A percentile compares a stretch with the other conserved stretches of the same genome.
phyloP scores from a whole-genome alignment of 1,140 invertebrate genomes.

The Panulirus ornatus region DNA sequence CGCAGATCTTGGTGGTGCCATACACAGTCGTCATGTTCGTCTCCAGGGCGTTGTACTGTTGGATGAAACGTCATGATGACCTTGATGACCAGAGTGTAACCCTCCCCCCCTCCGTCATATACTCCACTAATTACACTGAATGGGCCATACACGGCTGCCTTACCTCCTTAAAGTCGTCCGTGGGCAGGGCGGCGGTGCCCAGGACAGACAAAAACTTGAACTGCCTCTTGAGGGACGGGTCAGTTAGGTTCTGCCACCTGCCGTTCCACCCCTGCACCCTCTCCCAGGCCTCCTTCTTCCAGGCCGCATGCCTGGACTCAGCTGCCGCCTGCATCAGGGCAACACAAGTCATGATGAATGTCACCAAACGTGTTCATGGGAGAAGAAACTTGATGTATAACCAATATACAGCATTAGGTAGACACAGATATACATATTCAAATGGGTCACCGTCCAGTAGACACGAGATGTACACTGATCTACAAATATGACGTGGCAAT shows the following conservation, averaged over 20 bases:
- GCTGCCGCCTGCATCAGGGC: conserved; percentile 62
- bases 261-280: conserved; percentile 55
- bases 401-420: no score
- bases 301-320: conserved; percentile 57
- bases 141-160: conserved; percentile 75
- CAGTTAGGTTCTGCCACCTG: conserved; percentile 82
- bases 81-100: no score
- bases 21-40: conserved; percentile 89
- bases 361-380: no score
- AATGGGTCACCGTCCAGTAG: no score
- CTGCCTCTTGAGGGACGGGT: conserved; percentile 85
- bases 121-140: not conserved
- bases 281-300: conserved; percentile 63
- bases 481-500: no score
- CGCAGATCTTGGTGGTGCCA: conserved; percentile 88
- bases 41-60: conserved; percentile 82
- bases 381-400: no score
- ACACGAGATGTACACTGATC: no score
- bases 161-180: conserved; percentile 89
- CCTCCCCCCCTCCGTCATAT: no score
- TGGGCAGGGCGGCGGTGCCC: conserved; percentile 85
- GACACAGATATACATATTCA: no score
- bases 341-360: no score
- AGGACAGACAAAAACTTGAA: conserved; percentile 88
- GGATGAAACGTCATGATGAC: conserved; percentile 37